A percentile compares a stretch with the other conserved stretches of the same genome.
Evolutionary conservation across 2,113 vertebrate genomes (phyloP).

Genomic region (Otocyon megalotis): DNA sequence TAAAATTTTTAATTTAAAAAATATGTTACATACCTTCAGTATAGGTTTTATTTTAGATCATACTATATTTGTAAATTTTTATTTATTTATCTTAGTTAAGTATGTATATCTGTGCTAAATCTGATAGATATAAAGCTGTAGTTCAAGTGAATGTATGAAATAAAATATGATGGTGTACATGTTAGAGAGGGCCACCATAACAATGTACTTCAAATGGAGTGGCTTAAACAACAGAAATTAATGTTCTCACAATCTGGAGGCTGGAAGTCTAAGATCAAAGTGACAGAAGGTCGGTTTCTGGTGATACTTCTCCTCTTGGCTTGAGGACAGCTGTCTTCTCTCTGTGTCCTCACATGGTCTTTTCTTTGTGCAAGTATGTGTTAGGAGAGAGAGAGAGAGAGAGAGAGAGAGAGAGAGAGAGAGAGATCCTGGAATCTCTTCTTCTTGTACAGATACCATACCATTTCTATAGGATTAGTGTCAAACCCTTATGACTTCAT

Average conservation of each 20-base stretch:
- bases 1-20: not conserved
- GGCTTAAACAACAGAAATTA: not conserved
- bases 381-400: not conserved
- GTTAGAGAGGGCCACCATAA: not conserved
- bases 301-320: not conserved
- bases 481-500: not conserved
- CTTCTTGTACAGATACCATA: not conserved
- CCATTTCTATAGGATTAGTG: not conserved
- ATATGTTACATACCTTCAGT: not conserved
- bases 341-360: not conserved
- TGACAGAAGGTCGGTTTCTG: not conserved
- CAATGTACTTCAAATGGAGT: not conserved
- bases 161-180: not conserved
- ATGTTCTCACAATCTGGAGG: slow-evolving; percentile 2
- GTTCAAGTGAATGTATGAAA: slow-evolving; percentile 33
- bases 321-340: not conserved
- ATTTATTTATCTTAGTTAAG: not conserved
- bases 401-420: not conserved
- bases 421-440: not conserved
- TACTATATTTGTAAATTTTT: not conserved
- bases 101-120: slow-evolving; percentile 32
- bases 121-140: not conserved
- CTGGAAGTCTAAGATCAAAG: not conserved
- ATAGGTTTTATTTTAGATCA: not conserved
- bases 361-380: not conserved